Conservation (phyloP, 2,888 invertebrate genomes). For the Argyresthia goedartella region DNA sequence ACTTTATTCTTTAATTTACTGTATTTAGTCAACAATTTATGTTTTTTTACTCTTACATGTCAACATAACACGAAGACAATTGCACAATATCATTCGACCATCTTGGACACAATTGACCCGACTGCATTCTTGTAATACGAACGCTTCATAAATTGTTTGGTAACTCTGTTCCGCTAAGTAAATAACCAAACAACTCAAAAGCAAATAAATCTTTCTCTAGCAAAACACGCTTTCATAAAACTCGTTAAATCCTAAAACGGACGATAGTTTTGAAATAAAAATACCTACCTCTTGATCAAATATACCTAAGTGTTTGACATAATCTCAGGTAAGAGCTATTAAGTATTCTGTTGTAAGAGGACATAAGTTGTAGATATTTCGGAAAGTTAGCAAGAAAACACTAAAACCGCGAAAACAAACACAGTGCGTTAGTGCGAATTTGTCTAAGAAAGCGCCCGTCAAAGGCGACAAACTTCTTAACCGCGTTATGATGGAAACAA, state of each 20-base stretch:
- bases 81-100: too few species aligned
- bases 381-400: slow-evolving; percentile 19
- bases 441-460: slow-evolving; percentile 34
- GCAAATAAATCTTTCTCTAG: not conserved
- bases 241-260: too few species aligned
- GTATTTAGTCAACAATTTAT: too few species aligned
- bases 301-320: slow-evolving; percentile 17
- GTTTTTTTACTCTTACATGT: too few species aligned
- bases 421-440: slow-evolving; percentile 20
- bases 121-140: too few species aligned
- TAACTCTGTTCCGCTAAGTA: not conserved
- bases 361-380: slow-evolving; percentile 18
- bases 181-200: not conserved
- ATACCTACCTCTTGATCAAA: slow-evolving; percentile 18
- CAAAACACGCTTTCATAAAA: not conserved
- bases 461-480: slow-evolving; percentile 9
- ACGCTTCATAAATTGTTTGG: too few species aligned
- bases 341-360: too few species aligned
- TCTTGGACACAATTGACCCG: too few species aligned
- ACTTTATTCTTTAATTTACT: too few species aligned
- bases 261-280: too few species aligned
- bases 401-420: slow-evolving; percentile 21
- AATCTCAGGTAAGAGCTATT: slow-evolving; percentile 19
- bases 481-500: slow-evolving; percentile 27
- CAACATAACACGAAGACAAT: too few species aligned